phyloP scores from a whole-genome alignment of 92 coral and sea anemone species.

The Siderastrea radians region DNA sequence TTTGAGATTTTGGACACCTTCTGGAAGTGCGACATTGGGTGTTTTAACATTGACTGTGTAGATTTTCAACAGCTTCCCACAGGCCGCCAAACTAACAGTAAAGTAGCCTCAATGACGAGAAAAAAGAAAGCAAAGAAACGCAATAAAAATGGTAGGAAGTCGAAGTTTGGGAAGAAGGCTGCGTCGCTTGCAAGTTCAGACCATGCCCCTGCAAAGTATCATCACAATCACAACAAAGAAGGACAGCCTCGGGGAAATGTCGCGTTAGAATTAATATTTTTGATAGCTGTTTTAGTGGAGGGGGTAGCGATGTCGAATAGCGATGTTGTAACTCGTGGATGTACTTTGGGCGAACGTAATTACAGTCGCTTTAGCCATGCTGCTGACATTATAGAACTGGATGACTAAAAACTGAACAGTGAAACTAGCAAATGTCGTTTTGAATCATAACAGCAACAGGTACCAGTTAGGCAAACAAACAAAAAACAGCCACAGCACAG shows the following conservation, averaged over 20 bases:
- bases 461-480: neutral
- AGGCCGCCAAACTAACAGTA: neutral
- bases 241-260: slow-evolving; percentile 19
- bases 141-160: neutral
- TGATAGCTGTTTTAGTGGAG: slow-evolving; percentile 32
- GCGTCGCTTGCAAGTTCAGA: neutral
- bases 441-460: neutral
- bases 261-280: slow-evolving; percentile 42
- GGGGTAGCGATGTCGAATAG: slow-evolving; percentile 30
- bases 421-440: neutral
- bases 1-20: slow-evolving; percentile 44
- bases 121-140: slow-evolving; percentile 41
- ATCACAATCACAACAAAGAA: neutral
- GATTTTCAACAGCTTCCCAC: slow-evolving; percentile 28
- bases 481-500: no score
- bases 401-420: slow-evolving; percentile 13
- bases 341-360: neutral
- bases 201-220: slow-evolving; percentile 1
- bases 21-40: slow-evolving; percentile 53
- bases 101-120: neutral
- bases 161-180: neutral
- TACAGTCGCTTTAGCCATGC: neutral
- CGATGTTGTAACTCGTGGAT: neutral
- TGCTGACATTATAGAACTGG: slow-evolving; percentile 45
- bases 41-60: slow-evolving; percentile 39